Evolutionary conservation across 2,113 vertebrate species (phyloP).

Genomic region (Peromyscus polionotus): DNA sequence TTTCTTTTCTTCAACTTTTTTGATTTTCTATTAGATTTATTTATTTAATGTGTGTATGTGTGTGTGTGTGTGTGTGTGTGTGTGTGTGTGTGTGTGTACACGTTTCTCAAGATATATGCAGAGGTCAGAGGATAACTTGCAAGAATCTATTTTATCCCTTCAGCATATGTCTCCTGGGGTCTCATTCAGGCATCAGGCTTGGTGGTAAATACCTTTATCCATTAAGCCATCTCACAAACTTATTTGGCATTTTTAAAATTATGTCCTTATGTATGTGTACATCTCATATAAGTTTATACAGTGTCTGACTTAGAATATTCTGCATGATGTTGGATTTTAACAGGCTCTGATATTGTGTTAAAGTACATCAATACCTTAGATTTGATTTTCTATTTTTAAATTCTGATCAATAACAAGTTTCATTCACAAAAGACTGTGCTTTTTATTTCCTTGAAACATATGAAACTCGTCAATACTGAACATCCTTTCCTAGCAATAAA

Average conservation of each 20-base stretch:
- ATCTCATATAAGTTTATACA: background rate
- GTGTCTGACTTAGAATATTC: background rate
- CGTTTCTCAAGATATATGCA: background rate
- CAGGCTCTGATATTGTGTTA: background rate
- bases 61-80: background rate
- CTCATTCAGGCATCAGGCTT: background rate
- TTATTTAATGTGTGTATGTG: background rate
- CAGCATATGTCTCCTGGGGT: background rate
- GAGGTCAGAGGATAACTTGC: background rate
- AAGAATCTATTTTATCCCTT: background rate
- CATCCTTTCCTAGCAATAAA: background rate
- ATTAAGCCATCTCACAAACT: too few species aligned
- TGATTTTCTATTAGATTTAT: background rate
- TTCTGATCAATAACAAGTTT: background rate
- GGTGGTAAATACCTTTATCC: too few species aligned
- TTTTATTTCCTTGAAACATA: background rate
- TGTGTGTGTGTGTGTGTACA: background rate
- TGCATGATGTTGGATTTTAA: background rate
- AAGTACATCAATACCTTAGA: background rate
- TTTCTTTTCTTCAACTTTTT: background rate
- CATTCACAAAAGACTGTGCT: background rate
- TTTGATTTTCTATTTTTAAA: background rate
- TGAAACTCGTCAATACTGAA: background rate
- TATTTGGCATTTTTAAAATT: background rate
- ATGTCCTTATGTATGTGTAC: background rate